Evolutionary conservation across 1,140 invertebrate genomes (phyloP).

Genomic region (Leptopilina boulardi): DNA sequence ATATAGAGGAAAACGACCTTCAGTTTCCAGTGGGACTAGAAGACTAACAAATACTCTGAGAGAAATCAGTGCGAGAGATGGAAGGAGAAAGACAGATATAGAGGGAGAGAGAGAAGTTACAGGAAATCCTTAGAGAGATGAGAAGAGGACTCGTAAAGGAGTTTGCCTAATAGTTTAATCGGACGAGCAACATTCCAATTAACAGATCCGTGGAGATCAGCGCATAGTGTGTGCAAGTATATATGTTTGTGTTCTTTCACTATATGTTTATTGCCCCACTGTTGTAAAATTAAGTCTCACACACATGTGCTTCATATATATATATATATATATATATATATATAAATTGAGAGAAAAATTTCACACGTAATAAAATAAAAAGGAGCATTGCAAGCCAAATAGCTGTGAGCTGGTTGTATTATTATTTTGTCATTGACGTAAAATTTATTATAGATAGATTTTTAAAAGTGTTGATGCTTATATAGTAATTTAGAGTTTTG

Average conservation of each 20-base stretch:
- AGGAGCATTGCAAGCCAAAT: not conserved
- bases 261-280: conserved; percentile 51
- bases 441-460: too few species aligned
- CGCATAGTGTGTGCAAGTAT: conserved; percentile 44
- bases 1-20: not conserved
- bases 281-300: conserved; percentile 61
- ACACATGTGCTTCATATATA: conserved; percentile 46
- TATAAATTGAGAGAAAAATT: conserved; percentile 65
- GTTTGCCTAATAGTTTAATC: conserved; percentile 68
- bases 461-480: too few species aligned
- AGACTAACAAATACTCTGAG: conserved; percentile 32
- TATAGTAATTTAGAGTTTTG: too few species aligned
- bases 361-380: conserved; percentile 71
- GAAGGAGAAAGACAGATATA: conserved; percentile 34
- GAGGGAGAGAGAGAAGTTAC: conserved; percentile 42
- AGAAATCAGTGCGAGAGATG: conserved; percentile 39
- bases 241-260: conserved; percentile 31
- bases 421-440: conserved; percentile 39
- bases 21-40: not conserved
- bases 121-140: conserved; percentile 41
- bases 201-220: conserved; percentile 50
- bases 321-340: too few species aligned
- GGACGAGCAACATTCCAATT: conserved; percentile 67
- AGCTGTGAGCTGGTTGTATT: conserved; percentile 21
- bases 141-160: conserved; percentile 34